Base-by-base conservation (phyloP, 2,797 vertebrate genomes). In the Scleropages formosus region DNA sequence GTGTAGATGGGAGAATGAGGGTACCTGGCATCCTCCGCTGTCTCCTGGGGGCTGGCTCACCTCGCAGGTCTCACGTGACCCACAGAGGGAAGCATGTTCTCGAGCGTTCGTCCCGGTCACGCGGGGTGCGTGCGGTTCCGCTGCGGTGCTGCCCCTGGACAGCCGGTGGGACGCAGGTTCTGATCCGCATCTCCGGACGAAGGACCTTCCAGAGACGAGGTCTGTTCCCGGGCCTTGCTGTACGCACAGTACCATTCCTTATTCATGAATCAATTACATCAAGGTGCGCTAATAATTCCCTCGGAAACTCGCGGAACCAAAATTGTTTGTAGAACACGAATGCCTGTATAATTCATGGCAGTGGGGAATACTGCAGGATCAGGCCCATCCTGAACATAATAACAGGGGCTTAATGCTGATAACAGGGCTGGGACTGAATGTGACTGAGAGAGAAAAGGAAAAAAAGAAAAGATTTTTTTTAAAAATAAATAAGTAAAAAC, bases 261-360 rank as follows among this genome's bases (percentile, higher is more conserved):
- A 92, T 93, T 91, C 91, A 91, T 90, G 89, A 89, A 16, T 80
- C 84, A 73, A 83, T 84, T 84, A 83, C 86, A 85, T 87, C 86
- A 88, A 90, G 87, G 88, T 90, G 88, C 90, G 89, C 92, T 92
- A 91, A 92, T 92, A 92, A 92, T 92, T 90, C 89, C 86, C 74
- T 74, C 84, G 84, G 90, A 91, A 92, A 88, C 85, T 80, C 76
- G 87, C 85, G 80, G 87, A 90, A 90, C 89, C 86, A 77, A 86
- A 83, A 85, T 90, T 91, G 89, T 92, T 93, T 92, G 89, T 90
- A 81, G 87, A 90, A 90, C 87, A 90, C 84, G 82, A 82, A 78
- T 84, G 83, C 84, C 85, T 77, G 80, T 84, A 80, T 83, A 84
- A 84, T 85, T 88, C 71, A 81, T 80, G 74, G 83, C 85, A 85